Base-by-base conservation (phyloP, 1,140 invertebrate species). In the Stegodyphus mimosarum region DNA sequence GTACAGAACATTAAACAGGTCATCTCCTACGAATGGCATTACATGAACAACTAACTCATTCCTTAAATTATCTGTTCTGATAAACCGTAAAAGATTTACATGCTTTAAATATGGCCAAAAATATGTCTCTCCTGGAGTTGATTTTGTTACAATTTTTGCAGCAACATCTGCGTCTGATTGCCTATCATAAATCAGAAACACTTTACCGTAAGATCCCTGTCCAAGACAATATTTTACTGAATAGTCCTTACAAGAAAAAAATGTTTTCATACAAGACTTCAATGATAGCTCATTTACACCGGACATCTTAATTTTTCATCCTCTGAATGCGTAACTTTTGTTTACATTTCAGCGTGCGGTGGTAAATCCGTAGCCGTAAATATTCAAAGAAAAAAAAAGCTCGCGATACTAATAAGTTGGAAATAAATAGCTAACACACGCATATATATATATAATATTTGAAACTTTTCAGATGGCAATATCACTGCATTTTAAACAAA, bases 21-120 rank as follows among this genome's bases (percentile, higher is more conserved):
- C 78, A 10, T 15, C 7, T 7, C 78, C 78, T 5, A 71, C 53
- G 17, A 71, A 60, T 0, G 78, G 78, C 78, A 72, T 80, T n/a
- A 80, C 5, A 17, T 49, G 60, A 6, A 63, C 13, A 6, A 69
- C 55, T 10, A 7, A 67, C 6, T 52, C 15, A 53, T 69, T 49
- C 7, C 10, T 51, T 18, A 79, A 15, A 0, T 55, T 48, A 53
- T 71, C 78, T n/a, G 52, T 80, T 33, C 64, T 69, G n/a, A 71
- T 71, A 9, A 80, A 49, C 2, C 63, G 52, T 49, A 80, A 33
- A 70, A 80, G n/a, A 60, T 80, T 80, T n/a, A 64, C 15, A 71
- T 80, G 78, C 5, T 71, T 52, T 3, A 80, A 13, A 11, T 9
- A 13, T 7, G 78, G 67, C 78, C 78, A 80, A 7, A 80, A 60